These are phyloP conservation scores for Meloidogyne floridensis DNA, from an alignment of 1,140 invertebrate species.

Conservation along the genomic window DNA sequence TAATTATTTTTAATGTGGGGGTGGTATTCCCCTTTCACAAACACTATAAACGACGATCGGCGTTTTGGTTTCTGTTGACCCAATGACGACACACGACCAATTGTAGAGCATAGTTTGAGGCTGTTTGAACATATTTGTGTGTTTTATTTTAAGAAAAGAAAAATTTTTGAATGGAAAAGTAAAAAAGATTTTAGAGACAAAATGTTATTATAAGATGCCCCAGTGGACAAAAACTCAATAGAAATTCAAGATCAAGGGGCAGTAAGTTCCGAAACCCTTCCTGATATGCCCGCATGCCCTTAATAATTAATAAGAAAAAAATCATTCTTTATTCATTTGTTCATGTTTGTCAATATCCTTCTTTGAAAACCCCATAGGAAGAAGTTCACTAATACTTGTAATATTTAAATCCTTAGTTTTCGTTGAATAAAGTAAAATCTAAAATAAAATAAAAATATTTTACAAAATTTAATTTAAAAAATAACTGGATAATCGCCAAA, in stretches of 20 bases:
- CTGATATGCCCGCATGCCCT: too few species aligned
- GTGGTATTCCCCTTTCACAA: not conserved
- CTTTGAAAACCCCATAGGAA: conserved; percentile 35
- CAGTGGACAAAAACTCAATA: too few species aligned
- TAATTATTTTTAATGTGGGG: conserved; percentile 2
- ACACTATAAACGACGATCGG: not conserved
- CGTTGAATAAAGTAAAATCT: conserved; percentile 34
- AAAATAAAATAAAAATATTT: conserved; percentile 3
- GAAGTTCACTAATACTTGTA: conserved; percentile 26
- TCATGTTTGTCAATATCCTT: conserved; percentile 2
- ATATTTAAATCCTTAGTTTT: conserved; percentile 26
- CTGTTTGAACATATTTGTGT: not conserved
- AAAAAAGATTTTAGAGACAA: too few species aligned
- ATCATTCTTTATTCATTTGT: conserved; percentile 11
- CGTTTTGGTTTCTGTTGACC: conserved; percentile 4
- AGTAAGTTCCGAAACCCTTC: too few species aligned
- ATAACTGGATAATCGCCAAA: conserved; percentile 32
- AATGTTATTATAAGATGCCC: too few species aligned
- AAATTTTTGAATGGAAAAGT: too few species aligned
- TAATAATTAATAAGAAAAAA: not conserved
- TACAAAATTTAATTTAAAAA: not conserved
- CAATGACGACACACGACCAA: conserved; percentile 1
- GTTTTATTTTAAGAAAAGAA: not conserved
- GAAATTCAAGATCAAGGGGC: too few species aligned
- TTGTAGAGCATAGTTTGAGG: not conserved